Base-by-base conservation (phyloP, 2,888 invertebrate genomes). In the Biston stratarius region DNA sequence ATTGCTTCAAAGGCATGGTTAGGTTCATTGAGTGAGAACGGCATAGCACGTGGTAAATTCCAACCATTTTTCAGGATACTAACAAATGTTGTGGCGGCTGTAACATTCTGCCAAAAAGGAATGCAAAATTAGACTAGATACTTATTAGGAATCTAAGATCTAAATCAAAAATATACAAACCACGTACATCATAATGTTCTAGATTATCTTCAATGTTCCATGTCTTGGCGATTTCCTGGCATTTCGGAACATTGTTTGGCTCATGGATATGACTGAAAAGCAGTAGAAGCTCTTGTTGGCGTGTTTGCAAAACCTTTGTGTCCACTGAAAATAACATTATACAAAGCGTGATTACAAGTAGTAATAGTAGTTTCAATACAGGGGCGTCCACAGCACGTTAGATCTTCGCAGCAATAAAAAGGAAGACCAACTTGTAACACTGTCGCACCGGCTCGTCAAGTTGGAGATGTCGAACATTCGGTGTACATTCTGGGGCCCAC, bases 1-100 rank as follows among this genome's bases (percentile, higher is more conserved):
- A 94, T 82, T 10, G 95, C 96, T 81, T 97, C 96, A 76, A 95
- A 94, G 59, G 94, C 89, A 67, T 97, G 96, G 1, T 85, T 82
- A n/a, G 87, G 83, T 72, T 95, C 89, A 69, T 94, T 88, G 42
- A 94, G 80, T 6, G 95, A 94, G 92, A 95, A 96, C 3, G 95
- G 94, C 48, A 95, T 93, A 49, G 94, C 94, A 52, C 94, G 92
- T 1, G 95, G 95, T 44, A 96, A 86, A 44, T 94, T 79, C 75
- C 95, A 94, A 57, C 92, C 86, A 59, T 92, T 80, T 60, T 94
- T 89, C 77, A 95, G 94, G 73, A 95, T 83, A 34, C 94, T 87
- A 7, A 94, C 83, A 82, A 95, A 96, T 70, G 95, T 90, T 71
- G 93, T 94, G 5, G 95, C 95, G 60, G 90, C 94, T 7, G 67